Conservation (phyloP, 1,140 invertebrate species). For the Pachyrhynchus sulphureomaculatus region DNA sequence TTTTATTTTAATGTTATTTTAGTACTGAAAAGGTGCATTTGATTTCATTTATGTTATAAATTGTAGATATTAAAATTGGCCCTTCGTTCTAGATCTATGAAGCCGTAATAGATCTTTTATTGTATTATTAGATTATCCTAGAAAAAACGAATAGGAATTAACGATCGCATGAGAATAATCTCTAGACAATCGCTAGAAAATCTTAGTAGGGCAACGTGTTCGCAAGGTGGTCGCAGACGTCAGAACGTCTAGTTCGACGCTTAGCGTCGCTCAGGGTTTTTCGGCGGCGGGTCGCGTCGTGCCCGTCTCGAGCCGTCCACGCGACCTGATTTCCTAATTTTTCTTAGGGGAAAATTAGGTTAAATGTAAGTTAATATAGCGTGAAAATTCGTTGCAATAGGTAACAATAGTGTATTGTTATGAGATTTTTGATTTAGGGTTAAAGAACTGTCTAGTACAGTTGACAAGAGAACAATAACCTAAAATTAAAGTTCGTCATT, state of each 20-base stretch:
- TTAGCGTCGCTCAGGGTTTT: not conserved
- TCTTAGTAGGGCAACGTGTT: conserved; percentile 17
- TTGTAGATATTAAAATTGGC: too few relatives aligned
- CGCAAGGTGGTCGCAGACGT: not conserved
- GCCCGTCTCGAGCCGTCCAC: conserved; percentile 7
- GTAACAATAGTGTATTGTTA: conserved; percentile 4
- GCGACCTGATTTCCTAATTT: not conserved
- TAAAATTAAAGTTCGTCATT: too few relatives aligned
- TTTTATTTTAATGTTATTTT: too few relatives aligned
- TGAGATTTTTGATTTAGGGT: too few relatives aligned
- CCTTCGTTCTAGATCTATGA: too few relatives aligned
- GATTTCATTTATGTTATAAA: too few relatives aligned
- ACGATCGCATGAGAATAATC: not conserved
- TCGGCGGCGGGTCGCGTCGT: conserved; percentile 16
- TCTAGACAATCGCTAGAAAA: not conserved
- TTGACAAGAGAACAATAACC: too few relatives aligned
- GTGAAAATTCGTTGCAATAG: not conserved
- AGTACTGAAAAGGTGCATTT: too few relatives aligned
- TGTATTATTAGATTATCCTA: not conserved
- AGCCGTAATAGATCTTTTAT: too few relatives aligned
- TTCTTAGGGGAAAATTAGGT: not conserved
- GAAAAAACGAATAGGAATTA: not conserved
- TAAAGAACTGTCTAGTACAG: too few relatives aligned
- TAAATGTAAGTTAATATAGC: conserved; percentile 3
- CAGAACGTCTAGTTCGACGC: conserved; percentile 13